Conservation (phyloP, 1,140 invertebrate species). For the Drosophila watanabei region DNA sequence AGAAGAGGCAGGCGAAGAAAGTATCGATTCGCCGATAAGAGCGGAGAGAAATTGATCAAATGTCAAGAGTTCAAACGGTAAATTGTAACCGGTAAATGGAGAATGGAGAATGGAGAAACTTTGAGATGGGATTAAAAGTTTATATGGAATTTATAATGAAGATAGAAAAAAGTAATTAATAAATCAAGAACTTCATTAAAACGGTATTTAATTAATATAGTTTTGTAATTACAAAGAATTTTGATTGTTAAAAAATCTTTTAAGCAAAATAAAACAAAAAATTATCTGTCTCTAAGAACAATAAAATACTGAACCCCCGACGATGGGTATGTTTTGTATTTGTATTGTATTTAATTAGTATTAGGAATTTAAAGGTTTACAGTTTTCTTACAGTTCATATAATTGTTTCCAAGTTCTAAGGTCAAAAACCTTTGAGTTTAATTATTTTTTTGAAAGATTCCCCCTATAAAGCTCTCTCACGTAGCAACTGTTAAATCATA, state of each 20-base stretch:
- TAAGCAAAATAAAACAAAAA: too few relatives aligned
- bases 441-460: neutral
- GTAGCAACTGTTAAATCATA: neutral
- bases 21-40: slow-evolving; percentile 27
- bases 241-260: too few relatives aligned
- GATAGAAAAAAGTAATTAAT: neutral
- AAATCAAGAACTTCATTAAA: neutral
- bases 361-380: too few relatives aligned
- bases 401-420: neutral
- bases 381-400: rapidly evolving
- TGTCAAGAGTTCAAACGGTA: slow-evolving; percentile 32
- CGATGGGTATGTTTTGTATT: too few relatives aligned
- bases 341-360: too few relatives aligned
- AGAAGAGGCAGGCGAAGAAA: slow-evolving; percentile 25
- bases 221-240: neutral
- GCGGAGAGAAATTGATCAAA: slow-evolving; percentile 38
- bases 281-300: neutral
- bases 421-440: slow-evolving; percentile 1
- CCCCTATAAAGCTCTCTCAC: neutral
- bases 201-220: neutral
- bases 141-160: too few relatives aligned
- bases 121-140: neutral
- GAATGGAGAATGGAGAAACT: too few relatives aligned
- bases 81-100: neutral
- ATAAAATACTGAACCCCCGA: neutral